A percentile compares a stretch with the other conserved stretches of the same genome.
Conservation (phyloP, 2,113 vertebrate species). For the Sturnira hondurensis region DNA sequence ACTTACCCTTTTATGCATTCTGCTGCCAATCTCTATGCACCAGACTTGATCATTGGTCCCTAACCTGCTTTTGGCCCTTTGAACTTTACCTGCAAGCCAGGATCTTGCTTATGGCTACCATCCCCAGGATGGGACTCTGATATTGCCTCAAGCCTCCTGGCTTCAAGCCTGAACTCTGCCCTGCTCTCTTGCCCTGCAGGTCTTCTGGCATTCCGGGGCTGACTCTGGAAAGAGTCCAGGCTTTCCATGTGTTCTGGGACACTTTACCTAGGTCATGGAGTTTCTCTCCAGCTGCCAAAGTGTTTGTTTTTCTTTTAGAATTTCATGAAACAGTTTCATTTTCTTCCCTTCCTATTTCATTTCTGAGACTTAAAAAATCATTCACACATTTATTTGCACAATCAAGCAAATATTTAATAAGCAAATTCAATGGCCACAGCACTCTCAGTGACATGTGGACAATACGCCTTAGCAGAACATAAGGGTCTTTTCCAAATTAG, state of each 20-base stretch:
- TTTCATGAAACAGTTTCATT: neutral
- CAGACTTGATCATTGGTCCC: neutral
- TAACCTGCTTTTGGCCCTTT: neutral
- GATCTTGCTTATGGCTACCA: neutral
- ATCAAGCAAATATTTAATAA: constrained; percentile 19
- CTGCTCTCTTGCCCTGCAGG: neutral
- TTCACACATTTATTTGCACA: neutral
- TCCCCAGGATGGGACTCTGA: neutral
- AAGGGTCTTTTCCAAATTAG: constrained; percentile 12
- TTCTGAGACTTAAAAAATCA: neutral
- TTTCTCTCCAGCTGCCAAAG: neutral
- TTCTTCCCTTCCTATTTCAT: neutral
- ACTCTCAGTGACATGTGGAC: neutral
- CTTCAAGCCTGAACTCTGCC: neutral
- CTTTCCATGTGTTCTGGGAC: neutral
- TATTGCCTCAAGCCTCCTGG: neutral
- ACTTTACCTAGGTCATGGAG: neutral
- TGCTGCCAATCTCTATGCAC: neutral
- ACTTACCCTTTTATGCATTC: neutral
- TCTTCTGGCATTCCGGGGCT: neutral
- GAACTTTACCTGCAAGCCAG: neutral
- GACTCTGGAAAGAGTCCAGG: constrained; percentile 16
- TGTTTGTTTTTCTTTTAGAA: neutral
- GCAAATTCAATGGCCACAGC: neutral
- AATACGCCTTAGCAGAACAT: neutral